These are phyloP conservation scores for Physella acuta DNA, from an alignment of 1,140 invertebrate species.

Conservation along the genomic window DNA sequence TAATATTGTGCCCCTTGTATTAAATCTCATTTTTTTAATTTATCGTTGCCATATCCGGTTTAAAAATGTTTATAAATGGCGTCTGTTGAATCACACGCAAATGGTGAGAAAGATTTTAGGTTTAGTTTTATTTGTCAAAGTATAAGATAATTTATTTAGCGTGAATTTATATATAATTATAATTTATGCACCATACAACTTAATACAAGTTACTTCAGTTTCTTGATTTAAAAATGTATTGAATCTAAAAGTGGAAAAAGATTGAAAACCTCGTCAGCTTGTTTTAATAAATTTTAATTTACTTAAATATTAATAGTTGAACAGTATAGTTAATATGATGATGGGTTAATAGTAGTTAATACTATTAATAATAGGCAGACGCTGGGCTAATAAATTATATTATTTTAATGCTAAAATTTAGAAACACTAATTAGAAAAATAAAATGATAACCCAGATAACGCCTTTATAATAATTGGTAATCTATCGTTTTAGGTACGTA, in stretches of 20 bases:
- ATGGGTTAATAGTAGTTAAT: too few species aligned
- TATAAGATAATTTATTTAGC: not conserved
- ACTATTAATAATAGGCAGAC: too few species aligned
- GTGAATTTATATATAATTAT: not conserved
- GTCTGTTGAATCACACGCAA: constrained; percentile 1
- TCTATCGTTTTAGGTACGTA: too few species aligned
- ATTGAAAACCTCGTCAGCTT: not conserved
- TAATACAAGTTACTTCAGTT: not conserved
- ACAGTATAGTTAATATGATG: too few species aligned
- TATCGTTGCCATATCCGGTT: not conserved
- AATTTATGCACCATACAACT: not conserved
- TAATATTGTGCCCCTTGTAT: too few species aligned
- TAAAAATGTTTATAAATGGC: constrained; percentile 18
- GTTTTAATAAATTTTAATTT: too few species aligned
- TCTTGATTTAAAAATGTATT: not conserved
- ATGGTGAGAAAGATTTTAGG: not conserved
- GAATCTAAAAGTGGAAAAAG: not conserved
- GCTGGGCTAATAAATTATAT: too few species aligned
- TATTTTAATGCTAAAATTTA: too few species aligned
- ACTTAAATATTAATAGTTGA: too few species aligned
- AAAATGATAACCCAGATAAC: too few species aligned
- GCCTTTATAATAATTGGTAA: too few species aligned
- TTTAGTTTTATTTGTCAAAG: not conserved
- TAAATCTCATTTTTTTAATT: not conserved
- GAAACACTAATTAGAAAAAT: too few species aligned